Percentiles rank a stretch among this genome's conserved stretches.
phyloP scores from a whole-genome alignment of 2,113 vertebrate genomes.

The Rhinopomastus cyanomelas region DNA sequence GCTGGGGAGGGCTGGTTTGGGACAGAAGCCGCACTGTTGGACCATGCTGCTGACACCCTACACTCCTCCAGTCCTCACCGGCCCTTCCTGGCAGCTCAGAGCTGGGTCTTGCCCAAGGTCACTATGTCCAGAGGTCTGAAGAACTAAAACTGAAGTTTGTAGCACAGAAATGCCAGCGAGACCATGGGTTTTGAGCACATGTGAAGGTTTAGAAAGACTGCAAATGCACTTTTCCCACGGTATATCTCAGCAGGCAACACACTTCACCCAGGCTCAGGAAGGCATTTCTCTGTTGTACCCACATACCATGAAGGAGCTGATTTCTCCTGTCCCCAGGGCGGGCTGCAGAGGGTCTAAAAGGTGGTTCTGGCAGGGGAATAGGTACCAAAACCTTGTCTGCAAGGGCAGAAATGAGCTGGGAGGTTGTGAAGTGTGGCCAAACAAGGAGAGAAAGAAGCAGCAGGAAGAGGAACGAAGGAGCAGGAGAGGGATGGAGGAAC shows the following conservation, averaged over 20 bases:
- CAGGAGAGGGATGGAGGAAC: background rate
- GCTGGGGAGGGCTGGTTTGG: background rate
- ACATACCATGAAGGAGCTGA: rapidly evolving
- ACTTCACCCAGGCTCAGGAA: background rate
- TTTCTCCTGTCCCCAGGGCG: background rate
- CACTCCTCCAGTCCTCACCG: rapidly evolving
- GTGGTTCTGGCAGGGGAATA: background rate
- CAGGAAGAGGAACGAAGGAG: background rate
- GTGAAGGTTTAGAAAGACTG: background rate
- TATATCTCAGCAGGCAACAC: background rate
- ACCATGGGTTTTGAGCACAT: background rate
- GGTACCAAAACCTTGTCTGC: background rate
- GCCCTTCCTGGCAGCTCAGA: background rate
- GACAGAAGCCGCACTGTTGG: background rate
- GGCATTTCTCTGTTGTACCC: background rate
- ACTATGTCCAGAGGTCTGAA: background rate
- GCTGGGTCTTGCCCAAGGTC: background rate
- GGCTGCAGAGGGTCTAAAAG: background rate
- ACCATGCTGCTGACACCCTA: rapidly evolving
- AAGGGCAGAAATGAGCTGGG: background rate
- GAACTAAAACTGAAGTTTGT: background rate
- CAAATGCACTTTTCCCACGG: background rate
- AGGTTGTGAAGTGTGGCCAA: background rate
- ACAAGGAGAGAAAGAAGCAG: background rate
- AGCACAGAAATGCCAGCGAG: background rate